These are phyloP conservation scores for Alethe castanea DNA, from an alignment of 2,113 vertebrate genomes.

Conservation along the genomic window DNA sequence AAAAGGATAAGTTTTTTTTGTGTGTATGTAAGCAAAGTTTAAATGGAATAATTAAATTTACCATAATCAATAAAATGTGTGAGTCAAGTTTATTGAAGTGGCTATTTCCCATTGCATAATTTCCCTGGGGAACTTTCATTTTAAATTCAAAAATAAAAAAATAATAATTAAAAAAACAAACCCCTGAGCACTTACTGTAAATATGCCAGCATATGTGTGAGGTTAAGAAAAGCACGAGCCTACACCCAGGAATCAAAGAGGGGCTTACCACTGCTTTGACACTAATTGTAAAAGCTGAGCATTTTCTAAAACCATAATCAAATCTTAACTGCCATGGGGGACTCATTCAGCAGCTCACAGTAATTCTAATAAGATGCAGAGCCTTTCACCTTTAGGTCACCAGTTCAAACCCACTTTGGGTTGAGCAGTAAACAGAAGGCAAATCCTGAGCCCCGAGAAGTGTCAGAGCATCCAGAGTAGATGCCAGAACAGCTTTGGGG, in stretches of 20 bases:
- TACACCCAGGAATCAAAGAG: slow-evolving; percentile 70
- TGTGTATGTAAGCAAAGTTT: slow-evolving; percentile 47
- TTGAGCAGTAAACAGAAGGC: neutral
- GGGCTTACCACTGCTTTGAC: slow-evolving; percentile 63
- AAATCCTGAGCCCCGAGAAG: accelerated
- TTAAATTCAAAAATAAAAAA: slow-evolving; percentile 74
- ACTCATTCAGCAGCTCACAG: slow-evolving; percentile 40
- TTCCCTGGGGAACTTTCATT: slow-evolving; percentile 71
- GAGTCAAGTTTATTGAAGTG: slow-evolving; percentile 73
- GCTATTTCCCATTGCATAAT: slow-evolving; percentile 77
- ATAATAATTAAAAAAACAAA: slow-evolving; percentile 19
- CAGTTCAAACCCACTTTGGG: slow-evolving; percentile 33
- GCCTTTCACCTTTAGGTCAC: slow-evolving; percentile 60
- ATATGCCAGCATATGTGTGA: slow-evolving; percentile 69
- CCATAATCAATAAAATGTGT: slow-evolving; percentile 76
- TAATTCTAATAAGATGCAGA: slow-evolving; percentile 59
- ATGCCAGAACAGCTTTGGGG: neutral
- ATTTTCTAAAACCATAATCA: slow-evolving; percentile 61
- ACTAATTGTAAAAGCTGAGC: slow-evolving; percentile 56
- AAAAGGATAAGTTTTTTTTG: slow-evolving; percentile 3
- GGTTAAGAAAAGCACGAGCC: slow-evolving; percentile 66
- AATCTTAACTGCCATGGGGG: slow-evolving; percentile 49
- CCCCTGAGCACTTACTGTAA: slow-evolving; percentile 59
- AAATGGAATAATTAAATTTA: slow-evolving; percentile 76
- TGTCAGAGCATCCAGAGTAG: neutral